Conservation (phyloP, 2,888 invertebrate genomes). For the Aphrophora alni region DNA sequence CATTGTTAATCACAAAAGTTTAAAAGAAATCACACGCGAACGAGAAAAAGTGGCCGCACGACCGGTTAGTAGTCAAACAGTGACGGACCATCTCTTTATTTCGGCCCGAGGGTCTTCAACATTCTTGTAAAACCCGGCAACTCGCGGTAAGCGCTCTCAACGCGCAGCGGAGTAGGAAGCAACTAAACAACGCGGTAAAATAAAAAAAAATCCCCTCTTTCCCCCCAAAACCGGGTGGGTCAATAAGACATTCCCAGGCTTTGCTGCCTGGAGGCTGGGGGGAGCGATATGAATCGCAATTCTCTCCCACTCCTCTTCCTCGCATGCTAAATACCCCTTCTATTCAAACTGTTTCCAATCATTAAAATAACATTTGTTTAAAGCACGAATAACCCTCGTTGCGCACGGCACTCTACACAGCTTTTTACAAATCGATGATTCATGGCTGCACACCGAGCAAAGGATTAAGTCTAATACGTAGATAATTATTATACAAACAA, state of each 20-base stretch:
- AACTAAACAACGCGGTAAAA: constrained; percentile 18
- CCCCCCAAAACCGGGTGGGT: constrained; percentile 27
- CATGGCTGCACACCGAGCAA: not conserved
- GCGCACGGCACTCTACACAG: not conserved
- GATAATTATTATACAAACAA: no score
- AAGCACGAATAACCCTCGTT: not conserved
- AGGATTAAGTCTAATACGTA: no score
- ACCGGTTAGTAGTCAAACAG: not conserved
- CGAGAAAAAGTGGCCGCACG: no score
- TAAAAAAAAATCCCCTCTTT: constrained; percentile 7
- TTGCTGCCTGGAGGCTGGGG: not conserved
- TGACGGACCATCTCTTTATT: not conserved
- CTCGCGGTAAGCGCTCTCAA: not conserved
- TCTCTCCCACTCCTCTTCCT: constrained; percentile 17
- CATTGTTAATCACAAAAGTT: not conserved
- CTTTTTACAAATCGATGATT: not conserved
- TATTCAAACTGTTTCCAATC: not conserved
- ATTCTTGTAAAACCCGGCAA: constrained; percentile 6
- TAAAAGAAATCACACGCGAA: no score
- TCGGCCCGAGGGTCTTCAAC: not conserved
- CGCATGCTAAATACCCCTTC: constrained; percentile 20
- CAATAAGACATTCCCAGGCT: constrained; percentile 42
- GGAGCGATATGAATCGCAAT: constrained; percentile 21
- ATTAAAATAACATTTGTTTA: not conserved
- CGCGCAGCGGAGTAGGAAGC: constrained; percentile 10